Percentiles rank a stretch among this genome's conserved stretches.
These are phyloP conservation scores for Nannoperca australis DNA, from an alignment of 2,797 vertebrate species.

Conservation along the genomic window DNA sequence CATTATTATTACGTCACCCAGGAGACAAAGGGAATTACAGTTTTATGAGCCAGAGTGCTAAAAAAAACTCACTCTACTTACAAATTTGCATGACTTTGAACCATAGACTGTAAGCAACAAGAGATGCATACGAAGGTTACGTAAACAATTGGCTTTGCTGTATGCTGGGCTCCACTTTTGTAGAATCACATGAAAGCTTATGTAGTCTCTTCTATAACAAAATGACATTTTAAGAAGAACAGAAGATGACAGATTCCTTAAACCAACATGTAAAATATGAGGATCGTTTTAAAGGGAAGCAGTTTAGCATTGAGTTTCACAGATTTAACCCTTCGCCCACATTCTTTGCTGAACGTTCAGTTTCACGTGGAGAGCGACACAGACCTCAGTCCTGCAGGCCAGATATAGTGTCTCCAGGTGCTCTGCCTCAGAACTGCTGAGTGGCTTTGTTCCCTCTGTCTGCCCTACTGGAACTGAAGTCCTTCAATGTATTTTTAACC, in stretches of 20 bases:
- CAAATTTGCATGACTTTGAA: slow-evolving; percentile 37
- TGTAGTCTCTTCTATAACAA: neutral
- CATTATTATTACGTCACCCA: slow-evolving; percentile 36
- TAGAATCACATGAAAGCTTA: neutral
- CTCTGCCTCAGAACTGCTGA: slow-evolving; percentile 74
- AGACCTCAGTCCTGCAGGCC: slow-evolving; percentile 9
- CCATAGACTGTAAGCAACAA: slow-evolving; percentile 3
- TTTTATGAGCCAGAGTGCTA: slow-evolving; percentile 8
- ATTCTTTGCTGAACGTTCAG: slow-evolving; percentile 25
- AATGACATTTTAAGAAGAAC: neutral
- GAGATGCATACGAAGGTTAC: slow-evolving; percentile 6
- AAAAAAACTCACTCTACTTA: slow-evolving; percentile 23
- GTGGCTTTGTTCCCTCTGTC: slow-evolving; percentile 49
- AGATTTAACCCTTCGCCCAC: neutral
- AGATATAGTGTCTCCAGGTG: slow-evolving; percentile 62
- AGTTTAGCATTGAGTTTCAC: neutral
- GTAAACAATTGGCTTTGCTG: slow-evolving; percentile 22
- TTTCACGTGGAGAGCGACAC: neutral
- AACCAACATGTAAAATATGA: neutral
- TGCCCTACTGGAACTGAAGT: slow-evolving; percentile 50
- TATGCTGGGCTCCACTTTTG: neutral
- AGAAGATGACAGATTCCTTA: neutral
- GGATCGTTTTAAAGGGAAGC: neutral
- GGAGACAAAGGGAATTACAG: slow-evolving; percentile 28
- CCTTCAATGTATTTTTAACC: slow-evolving; percentile 72